Conservation (phyloP, 2,797 vertebrate species). For the Pelodytes ibericus region DNA sequence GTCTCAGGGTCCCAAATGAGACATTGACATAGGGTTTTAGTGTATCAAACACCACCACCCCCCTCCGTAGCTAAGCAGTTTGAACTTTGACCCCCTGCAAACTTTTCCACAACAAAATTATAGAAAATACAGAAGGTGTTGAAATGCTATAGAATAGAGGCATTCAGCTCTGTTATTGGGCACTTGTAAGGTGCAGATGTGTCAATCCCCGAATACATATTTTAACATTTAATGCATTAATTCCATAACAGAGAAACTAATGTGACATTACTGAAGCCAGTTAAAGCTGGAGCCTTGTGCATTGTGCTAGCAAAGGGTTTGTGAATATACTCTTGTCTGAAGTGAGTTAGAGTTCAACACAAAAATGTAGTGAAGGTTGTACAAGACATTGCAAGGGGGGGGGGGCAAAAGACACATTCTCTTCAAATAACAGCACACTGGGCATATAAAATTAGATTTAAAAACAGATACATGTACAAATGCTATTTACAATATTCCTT, state of each 20-base stretch:
- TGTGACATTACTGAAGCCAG: neutral
- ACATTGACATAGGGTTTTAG: conserved; percentile 15
- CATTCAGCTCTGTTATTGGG: conserved; percentile 10
- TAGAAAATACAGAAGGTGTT: neutral
- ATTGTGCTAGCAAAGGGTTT: neutral
- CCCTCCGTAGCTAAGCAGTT: conserved; percentile 9
- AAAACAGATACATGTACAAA: too few relatives aligned
- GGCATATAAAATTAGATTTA: too few relatives aligned
- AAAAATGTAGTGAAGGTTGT: neutral
- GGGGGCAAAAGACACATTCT: too few relatives aligned
- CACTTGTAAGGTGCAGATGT: conserved; percentile 10
- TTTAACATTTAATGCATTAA: neutral
- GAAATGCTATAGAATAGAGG: conserved; percentile 14
- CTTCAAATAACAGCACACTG: too few relatives aligned
- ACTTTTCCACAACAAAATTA: conserved; percentile 26
- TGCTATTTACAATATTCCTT: too few relatives aligned
- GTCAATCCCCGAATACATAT: neutral
- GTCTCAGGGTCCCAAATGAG: neutral
- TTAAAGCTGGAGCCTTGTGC: neutral
- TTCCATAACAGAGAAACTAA: neutral
- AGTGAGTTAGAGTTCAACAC: neutral
- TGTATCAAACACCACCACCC: neutral
- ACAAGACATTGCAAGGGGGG: too few relatives aligned
- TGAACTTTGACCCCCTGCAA: conserved; percentile 18
- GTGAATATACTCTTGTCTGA: neutral